phyloP scores from a whole-genome alignment of 2,797 vertebrate species.

The Varecia variegata region DNA sequence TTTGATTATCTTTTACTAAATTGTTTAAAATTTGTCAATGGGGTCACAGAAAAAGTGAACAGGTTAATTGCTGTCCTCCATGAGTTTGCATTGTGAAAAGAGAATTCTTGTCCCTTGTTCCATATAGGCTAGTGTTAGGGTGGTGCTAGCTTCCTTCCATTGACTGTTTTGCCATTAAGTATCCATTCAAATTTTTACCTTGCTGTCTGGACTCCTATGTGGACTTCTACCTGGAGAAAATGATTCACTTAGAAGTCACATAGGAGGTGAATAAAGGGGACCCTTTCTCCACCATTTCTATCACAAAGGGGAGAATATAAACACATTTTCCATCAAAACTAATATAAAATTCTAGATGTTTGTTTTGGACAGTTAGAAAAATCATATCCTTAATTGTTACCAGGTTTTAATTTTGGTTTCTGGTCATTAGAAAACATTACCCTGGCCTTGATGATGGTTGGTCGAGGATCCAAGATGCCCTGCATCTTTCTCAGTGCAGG shows the following conservation, averaged over 20 bases:
- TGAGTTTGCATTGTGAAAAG: background rate
- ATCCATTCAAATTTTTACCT: background rate
- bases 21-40: background rate
- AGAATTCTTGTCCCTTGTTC: background rate
- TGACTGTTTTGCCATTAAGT: background rate
- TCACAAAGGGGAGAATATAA: background rate
- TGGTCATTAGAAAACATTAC: constrained; percentile 83
- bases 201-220: background rate
- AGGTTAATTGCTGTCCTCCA: background rate
- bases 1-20: constrained; percentile 25
- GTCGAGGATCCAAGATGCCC: constrained; percentile 97
- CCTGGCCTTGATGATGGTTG: constrained; percentile 99
- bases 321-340: constrained; percentile 1
- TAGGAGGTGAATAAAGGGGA: background rate
- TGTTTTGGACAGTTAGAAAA: constrained; percentile 10
- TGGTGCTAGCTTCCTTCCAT: background rate
- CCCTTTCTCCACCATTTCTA: background rate
- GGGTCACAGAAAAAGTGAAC: background rate
- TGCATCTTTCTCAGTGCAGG: constrained; percentile 99
- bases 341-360: background rate
- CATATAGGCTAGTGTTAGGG: background rate
- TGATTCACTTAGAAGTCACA: background rate
- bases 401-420: constrained; percentile 21
- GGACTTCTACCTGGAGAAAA: constrained; percentile 27
- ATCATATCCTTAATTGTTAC: background rate